These are phyloP conservation scores for Tipula unca DNA, from an alignment of 2,888 invertebrate genomes.

Conservation along the genomic window DNA sequence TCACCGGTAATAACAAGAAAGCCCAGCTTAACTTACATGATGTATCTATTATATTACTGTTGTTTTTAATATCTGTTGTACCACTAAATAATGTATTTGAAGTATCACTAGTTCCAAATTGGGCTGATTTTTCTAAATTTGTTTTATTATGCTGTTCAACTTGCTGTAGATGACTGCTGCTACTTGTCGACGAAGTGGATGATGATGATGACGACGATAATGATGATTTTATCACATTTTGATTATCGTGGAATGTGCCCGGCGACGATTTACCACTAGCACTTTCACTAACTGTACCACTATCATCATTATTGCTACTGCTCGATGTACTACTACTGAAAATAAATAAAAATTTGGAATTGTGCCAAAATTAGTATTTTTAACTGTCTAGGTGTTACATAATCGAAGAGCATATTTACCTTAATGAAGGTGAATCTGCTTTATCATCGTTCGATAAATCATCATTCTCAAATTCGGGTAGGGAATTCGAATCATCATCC, in stretches of 20 bases:
- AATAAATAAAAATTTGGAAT: neutral
- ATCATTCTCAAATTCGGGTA: constrained; percentile 30
- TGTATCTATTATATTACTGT: constrained; percentile 29
- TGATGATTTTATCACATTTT: constrained; percentile 23
- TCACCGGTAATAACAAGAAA: neutral
- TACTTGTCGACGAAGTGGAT: constrained; percentile 20
- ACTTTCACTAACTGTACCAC: constrained; percentile 33
- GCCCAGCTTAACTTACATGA: constrained; percentile 24
- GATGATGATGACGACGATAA: constrained; percentile 20
- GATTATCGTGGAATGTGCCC: constrained; percentile 33
- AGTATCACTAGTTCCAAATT: constrained; percentile 21
- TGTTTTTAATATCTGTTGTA: constrained; percentile 29
- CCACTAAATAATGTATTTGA: constrained; percentile 27
- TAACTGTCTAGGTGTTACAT: neutral
- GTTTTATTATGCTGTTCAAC: constrained; percentile 22
- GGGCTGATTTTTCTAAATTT: constrained; percentile 24
- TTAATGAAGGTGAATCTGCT: constrained; percentile 29
- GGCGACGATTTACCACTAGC: constrained; percentile 38
- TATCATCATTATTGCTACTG: constrained; percentile 25
- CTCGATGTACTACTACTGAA: constrained; percentile 26
- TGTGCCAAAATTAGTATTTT: neutral
- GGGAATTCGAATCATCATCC: constrained; percentile 31
- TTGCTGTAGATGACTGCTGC: constrained; percentile 25
- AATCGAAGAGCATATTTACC: constrained; percentile 24
- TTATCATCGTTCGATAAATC: constrained; percentile 26